Conservation (phyloP, 2,797 vertebrate species). For the Loriculus beryllinus region DNA sequence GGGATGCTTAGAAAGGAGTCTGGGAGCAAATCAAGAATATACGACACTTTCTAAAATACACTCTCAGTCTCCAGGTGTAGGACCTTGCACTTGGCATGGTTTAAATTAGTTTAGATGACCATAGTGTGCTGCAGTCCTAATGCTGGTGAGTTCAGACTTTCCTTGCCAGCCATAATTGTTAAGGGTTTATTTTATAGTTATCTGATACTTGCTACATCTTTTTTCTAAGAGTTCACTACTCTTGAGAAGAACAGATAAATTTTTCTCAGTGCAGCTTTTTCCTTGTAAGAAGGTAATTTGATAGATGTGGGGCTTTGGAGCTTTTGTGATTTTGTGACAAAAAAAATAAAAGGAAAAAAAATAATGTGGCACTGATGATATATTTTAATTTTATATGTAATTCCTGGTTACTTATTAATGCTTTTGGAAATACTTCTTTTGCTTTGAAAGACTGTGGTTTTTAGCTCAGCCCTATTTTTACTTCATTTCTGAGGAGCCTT, state of each 20-base stretch:
- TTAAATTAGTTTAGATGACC: not conserved
- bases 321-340: no score
- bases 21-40: no score
- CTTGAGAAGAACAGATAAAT: not conserved
- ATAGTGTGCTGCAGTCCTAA: not conserved
- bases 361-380: fast-evolving
- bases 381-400: not conserved
- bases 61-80: no score
- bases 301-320: not conserved
- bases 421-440: not conserved
- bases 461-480: not conserved
- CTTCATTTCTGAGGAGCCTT: not conserved
- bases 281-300: not conserved
- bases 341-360: no score
- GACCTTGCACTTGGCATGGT: no score
- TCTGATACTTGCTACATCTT: not conserved
- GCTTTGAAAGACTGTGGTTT: not conserved
- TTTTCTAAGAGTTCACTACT: not conserved
- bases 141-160: not conserved
- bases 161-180: not conserved
- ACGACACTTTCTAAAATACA: no score
- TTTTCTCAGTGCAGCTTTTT: not conserved
- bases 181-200: not conserved
- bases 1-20: no score
- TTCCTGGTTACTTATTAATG: not conserved